A percentile compares a stretch with the other conserved stretches of the same genome.
These are phyloP conservation scores for Myiozetetes cayanensis DNA, from an alignment of 2,113 vertebrate species.

Conservation along the genomic window DNA sequence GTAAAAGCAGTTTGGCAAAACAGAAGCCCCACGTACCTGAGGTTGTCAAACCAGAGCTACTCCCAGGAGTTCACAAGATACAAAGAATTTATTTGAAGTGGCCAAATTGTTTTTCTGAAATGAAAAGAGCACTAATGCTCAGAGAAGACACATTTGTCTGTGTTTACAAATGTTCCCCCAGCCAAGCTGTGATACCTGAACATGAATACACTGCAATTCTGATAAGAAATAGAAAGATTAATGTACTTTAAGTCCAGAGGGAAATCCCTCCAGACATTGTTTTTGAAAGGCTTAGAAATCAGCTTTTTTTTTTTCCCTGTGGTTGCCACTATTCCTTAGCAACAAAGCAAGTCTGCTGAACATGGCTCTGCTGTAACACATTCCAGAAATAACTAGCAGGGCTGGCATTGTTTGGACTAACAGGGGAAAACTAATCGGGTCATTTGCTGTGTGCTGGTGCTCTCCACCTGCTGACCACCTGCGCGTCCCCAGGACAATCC, in stretches of 20 bases:
- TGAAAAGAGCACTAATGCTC: not conserved
- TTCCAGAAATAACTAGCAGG: slow-evolving; percentile 46
- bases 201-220: not conserved
- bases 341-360: slow-evolving; percentile 37
- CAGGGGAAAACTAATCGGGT: not conserved
- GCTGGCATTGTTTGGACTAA: slow-evolving; percentile 5
- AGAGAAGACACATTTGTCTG: not conserved
- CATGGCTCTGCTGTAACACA: not conserved
- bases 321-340: slow-evolving; percentile 47
- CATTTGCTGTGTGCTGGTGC: not conserved
- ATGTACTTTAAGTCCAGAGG: not conserved
- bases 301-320: not conserved
- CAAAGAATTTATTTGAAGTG: not conserved
- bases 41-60: not conserved
- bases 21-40: not conserved
- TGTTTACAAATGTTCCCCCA: slow-evolving; percentile 13
- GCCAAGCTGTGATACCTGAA: slow-evolving; percentile 17
- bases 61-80: not conserved
- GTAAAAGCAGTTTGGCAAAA: not conserved
- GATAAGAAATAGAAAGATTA: slow-evolving; percentile 16
- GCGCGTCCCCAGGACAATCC: fast-evolving
- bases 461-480: slow-evolving; percentile 23
- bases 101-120: not conserved
- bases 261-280: slow-evolving; percentile 46
- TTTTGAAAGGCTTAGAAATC: slow-evolving; percentile 45